Evolutionary conservation across 2,113 vertebrate species (phyloP).

Genomic region (Morone saxatilis): DNA sequence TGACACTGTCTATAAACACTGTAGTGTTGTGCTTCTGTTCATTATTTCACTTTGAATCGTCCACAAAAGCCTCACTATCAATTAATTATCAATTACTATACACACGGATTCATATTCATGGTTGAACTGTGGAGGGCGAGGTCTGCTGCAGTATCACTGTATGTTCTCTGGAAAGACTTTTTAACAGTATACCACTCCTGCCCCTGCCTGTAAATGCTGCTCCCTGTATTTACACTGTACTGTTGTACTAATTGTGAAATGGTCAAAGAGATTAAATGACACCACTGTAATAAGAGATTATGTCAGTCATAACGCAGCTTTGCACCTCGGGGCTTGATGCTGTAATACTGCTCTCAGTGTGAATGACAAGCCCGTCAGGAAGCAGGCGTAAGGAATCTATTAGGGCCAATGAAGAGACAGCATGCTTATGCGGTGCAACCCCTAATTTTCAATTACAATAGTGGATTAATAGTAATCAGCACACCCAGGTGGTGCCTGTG

Average conservation of each 20-base stretch:
- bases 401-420: slow-evolving; percentile 45
- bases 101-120: slow-evolving; percentile 3
- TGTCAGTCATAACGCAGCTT: slow-evolving; percentile 21
- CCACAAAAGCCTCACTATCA: neutral
- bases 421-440: slow-evolving; percentile 43
- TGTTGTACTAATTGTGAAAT: neutral
- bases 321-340: slow-evolving; percentile 17
- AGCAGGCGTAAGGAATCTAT: slow-evolving; percentile 51
- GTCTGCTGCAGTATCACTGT: neutral
- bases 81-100: neutral
- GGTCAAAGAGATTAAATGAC: neutral
- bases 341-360: slow-evolving; percentile 9
- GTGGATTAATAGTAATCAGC: slow-evolving; percentile 77
- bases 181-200: neutral
- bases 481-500: slow-evolving; percentile 76
- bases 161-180: neutral
- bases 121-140: slow-evolving; percentile 1
- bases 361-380: slow-evolving; percentile 59
- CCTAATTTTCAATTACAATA: slow-evolving; percentile 81
- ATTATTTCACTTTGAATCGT: neutral
- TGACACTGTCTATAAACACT: too few species aligned
- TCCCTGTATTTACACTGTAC: slow-evolving; percentile 9
- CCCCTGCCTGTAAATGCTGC: neutral
- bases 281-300: neutral
- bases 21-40: too few species aligned